Evolutionary conservation across 1,140 invertebrate genomes (phyloP).

Genomic region (Drosophila repleta): DNA sequence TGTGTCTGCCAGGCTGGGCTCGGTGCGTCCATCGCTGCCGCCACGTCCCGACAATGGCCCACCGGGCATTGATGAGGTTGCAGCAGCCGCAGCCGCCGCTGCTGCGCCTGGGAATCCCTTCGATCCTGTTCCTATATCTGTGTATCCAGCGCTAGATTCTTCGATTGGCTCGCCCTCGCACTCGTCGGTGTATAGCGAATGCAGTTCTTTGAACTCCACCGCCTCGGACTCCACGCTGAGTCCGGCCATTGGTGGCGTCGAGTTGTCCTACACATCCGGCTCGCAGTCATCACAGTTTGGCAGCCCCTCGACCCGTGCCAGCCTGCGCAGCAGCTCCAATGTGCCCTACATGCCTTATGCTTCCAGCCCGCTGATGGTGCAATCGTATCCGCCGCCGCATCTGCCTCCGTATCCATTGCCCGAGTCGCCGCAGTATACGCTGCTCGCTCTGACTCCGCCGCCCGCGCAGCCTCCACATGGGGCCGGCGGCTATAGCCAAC

Average conservation of each 20-base stretch:
- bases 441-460: conserved; percentile 49
- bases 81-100: not conserved
- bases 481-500: conserved; percentile 52
- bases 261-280: conserved; percentile 70
- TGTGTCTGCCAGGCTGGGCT: conserved; percentile 35
- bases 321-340: conserved; percentile 69
- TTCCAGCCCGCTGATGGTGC: conserved; percentile 73
- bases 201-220: conserved; percentile 75
- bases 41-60: conserved; percentile 64
- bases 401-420: conserved; percentile 66
- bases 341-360: conserved; percentile 78
- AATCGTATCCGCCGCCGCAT: conserved; percentile 75
- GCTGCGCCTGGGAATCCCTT: conserved; percentile 60
- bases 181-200: conserved; percentile 76
- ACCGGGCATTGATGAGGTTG: conserved; percentile 52
- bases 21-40: conserved; percentile 53
- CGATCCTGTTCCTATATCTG: conserved; percentile 51
- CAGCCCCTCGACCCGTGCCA: conserved; percentile 64
- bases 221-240: conserved; percentile 78
- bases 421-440: conserved; percentile 67
- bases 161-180: conserved; percentile 81
- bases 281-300: conserved; percentile 76
- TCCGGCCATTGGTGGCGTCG: conserved; percentile 62
- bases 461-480: conserved; percentile 12
- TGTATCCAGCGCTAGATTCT: conserved; percentile 71